Conservation (phyloP, 2,113 vertebrate genomes). For the Protobothrops flavoviridis region DNA sequence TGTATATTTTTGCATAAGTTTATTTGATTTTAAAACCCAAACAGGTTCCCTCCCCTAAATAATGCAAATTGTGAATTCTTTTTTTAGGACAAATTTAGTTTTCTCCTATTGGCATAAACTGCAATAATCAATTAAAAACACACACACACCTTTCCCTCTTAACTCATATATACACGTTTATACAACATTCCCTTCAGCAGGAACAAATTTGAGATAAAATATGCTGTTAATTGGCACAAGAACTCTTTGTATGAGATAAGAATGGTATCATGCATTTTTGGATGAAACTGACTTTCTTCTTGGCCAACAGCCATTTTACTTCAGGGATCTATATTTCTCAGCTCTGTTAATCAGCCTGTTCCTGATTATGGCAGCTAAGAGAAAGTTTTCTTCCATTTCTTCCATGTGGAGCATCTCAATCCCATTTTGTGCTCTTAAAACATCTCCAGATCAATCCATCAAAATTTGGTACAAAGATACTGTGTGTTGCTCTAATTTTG, state of each 20-base stretch:
- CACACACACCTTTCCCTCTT: not conserved
- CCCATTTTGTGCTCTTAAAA: not conserved
- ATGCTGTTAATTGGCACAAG: constrained; percentile 2
- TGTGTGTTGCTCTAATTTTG: not conserved
- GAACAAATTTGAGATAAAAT: not conserved
- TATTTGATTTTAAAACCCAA: not conserved
- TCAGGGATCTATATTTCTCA: constrained; percentile 11
- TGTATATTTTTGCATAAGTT: not conserved
- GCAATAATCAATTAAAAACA: not conserved
- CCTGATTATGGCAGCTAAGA: not conserved
- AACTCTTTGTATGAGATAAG: constrained; percentile 18
- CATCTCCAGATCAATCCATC: not conserved
- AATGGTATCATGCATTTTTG: not conserved
- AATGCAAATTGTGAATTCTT: not conserved
- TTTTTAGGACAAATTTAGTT: not conserved
- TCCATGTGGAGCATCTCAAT: not conserved
- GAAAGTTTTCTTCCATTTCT: constrained; percentile 4
- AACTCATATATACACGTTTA: not conserved
- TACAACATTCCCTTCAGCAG: not conserved
- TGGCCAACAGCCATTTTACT: not conserved
- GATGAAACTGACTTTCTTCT: not conserved
- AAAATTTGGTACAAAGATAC: not conserved
- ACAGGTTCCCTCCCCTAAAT: not conserved
- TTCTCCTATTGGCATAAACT: not conserved
- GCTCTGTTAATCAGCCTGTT: not conserved